Percentiles rank a stretch among this genome's conserved stretches.
Evolutionary conservation across 2,113 vertebrate species (phyloP).

Genomic region (Hyaena hyaena): DNA sequence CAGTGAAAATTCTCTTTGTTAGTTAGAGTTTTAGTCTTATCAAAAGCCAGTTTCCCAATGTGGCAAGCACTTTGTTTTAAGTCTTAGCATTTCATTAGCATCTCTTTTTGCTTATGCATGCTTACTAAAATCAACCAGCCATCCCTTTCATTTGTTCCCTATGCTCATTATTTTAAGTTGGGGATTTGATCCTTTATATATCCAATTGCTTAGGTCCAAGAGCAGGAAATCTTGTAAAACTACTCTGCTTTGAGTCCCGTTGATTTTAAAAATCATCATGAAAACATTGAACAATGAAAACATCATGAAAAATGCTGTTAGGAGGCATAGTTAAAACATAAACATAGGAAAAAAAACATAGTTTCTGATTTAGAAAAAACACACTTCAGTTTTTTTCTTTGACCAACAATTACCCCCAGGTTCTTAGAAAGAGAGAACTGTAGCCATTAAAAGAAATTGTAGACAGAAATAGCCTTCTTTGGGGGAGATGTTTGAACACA

Average conservation of each 20-base stretch:
- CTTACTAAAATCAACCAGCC: background rate
- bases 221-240: background rate
- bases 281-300: too few species aligned
- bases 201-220: background rate
- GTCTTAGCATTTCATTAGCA: background rate
- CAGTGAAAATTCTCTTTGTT: background rate
- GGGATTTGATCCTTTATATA: background rate
- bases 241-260: background rate
- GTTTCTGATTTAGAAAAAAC: background rate
- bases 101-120: background rate
- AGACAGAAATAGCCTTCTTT: background rate
- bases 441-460: background rate
- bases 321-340: background rate
- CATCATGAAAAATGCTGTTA: background rate
- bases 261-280: background rate
- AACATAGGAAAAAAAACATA: background rate
- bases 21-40: background rate
- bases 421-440: background rate
- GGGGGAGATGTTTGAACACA: background rate
- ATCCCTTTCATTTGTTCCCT: background rate
- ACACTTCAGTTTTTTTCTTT: background rate
- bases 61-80: background rate
- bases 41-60: background rate
- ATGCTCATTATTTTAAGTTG: background rate
- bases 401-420: background rate